Evolutionary conservation across 2,797 vertebrate species (phyloP).

Genomic region (Falco columbarius): DNA sequence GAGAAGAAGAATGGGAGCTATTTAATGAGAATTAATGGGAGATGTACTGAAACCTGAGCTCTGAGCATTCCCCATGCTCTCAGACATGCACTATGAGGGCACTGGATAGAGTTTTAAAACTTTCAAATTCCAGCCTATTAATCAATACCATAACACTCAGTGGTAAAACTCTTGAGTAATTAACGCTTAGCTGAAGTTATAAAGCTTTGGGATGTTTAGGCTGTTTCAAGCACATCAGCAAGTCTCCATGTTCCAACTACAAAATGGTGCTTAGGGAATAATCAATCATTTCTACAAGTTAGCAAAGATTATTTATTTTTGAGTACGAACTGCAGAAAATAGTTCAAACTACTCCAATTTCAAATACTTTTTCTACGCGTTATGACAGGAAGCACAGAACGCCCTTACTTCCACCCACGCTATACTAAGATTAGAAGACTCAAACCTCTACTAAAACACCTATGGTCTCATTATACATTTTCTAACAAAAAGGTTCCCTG

Average conservation of each 20-base stretch:
- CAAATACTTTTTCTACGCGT: neutral
- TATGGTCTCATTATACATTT: neutral
- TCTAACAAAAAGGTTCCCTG: neutral
- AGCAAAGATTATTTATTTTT: constrained; percentile 25
- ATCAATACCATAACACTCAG: constrained; percentile 26
- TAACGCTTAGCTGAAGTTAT: constrained; percentile 14
- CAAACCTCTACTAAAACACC: neutral
- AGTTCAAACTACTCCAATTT: neutral
- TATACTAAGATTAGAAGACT: neutral
- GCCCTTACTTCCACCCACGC: neutral
- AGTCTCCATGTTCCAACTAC: neutral
- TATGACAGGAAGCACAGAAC: neutral
- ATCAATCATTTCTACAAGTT: constrained; percentile 36
- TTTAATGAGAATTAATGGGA: constrained; percentile 22
- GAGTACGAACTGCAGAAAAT: neutral
- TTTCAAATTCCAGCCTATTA: constrained; percentile 1
- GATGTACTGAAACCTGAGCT: neutral
- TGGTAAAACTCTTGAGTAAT: constrained; percentile 24
- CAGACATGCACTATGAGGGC: neutral
- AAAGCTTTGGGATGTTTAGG: neutral
- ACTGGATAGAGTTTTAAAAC: neutral
- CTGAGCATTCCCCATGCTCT: neutral
- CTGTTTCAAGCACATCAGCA: constrained; percentile 4
- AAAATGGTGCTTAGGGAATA: constrained; percentile 19
- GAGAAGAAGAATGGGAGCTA: neutral